Conservation (phyloP, 2,888 invertebrate species). For the Limulus polyphemus region DNA sequence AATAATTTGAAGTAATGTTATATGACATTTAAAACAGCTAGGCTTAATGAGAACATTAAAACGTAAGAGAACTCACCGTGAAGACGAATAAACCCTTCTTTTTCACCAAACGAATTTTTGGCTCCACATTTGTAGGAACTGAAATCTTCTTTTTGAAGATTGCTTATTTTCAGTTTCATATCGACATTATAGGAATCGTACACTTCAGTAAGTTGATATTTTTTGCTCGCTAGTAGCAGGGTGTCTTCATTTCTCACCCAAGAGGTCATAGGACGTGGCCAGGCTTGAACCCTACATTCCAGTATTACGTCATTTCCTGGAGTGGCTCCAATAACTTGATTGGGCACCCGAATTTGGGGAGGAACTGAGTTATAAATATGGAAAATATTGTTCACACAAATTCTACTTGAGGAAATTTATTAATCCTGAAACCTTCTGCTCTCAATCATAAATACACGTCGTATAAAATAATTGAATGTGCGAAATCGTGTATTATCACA, state of each 20-base stretch:
- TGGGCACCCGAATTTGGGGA: slow-evolving; percentile 26
- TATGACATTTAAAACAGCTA: no score
- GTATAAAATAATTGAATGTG: no score
- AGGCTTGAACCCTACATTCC: slow-evolving; percentile 25
- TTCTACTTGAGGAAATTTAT: no score
- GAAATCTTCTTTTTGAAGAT: slow-evolving; percentile 14
- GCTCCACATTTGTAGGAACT: slow-evolving; percentile 22
- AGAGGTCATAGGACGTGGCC: slow-evolving; percentile 24
- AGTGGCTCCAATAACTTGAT: slow-evolving; percentile 24
- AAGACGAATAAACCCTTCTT: slow-evolving; percentile 21
- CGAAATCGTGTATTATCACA: no score
- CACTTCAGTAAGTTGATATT: slow-evolving; percentile 16
- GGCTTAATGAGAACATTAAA: no score
- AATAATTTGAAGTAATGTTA: no score
- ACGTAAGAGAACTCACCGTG: slow-evolving; percentile 8
- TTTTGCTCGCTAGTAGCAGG: slow-evolving; percentile 18
- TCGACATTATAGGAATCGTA: slow-evolving; percentile 19
- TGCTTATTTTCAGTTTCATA: slow-evolving; percentile 16
- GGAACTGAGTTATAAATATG: no score
- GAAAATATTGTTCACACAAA: no score
- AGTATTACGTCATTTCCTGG: slow-evolving; percentile 22
- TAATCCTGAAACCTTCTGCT: no score
- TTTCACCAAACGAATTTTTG: slow-evolving; percentile 20
- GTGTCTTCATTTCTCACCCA: slow-evolving; percentile 25
- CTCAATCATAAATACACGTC: no score